These are phyloP conservation scores for Aleiodes alternator DNA, from an alignment of 2,888 invertebrate species.

Conservation along the genomic window DNA sequence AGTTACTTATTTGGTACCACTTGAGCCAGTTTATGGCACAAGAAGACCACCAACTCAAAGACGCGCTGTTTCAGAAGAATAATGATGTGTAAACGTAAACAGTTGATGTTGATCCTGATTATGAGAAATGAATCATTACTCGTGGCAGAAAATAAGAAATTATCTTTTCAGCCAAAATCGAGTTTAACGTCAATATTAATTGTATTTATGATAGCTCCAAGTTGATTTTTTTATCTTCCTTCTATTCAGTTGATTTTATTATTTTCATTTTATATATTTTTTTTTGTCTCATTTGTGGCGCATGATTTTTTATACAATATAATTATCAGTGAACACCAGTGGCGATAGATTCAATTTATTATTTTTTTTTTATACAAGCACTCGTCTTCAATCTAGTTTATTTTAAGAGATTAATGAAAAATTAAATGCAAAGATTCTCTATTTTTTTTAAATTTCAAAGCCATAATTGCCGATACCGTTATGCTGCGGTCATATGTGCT, in stretches of 20 bases:
- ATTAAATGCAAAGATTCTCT: not conserved
- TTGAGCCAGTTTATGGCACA: slow-evolving; percentile 67
- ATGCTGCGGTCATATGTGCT: not conserved
- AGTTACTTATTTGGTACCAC: slow-evolving; percentile 68
- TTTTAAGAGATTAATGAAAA: not conserved
- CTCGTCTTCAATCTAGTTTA: not conserved
- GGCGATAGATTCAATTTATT: not conserved
- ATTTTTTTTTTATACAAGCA: slow-evolving; percentile 20
- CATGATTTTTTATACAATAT: not conserved
- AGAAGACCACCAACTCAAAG: slow-evolving; percentile 58
- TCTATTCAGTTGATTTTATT: slow-evolving; percentile 43
- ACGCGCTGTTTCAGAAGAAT: slow-evolving; percentile 52
- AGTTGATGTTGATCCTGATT: slow-evolving; percentile 8
- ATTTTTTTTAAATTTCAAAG: not conserved
- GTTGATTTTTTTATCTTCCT: slow-evolving; percentile 11
- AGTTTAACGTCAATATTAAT: slow-evolving; percentile 30
- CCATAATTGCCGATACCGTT: slow-evolving; percentile 17
- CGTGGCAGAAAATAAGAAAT: not conserved
- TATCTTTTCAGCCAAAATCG: not conserved
- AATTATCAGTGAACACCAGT: slow-evolving; percentile 21
- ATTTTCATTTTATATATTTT: slow-evolving; percentile 5
- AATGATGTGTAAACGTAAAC: slow-evolving; percentile 17
- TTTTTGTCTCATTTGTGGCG: slow-evolving; percentile 3
- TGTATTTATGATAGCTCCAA: slow-evolving; percentile 40
- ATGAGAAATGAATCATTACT: slow-evolving; percentile 10